Evolutionary conservation across 23 tunicate species (phyloP), one percentile per base, ranked within the genome.

Genomic region (Trididemnum miniatum): DNA sequence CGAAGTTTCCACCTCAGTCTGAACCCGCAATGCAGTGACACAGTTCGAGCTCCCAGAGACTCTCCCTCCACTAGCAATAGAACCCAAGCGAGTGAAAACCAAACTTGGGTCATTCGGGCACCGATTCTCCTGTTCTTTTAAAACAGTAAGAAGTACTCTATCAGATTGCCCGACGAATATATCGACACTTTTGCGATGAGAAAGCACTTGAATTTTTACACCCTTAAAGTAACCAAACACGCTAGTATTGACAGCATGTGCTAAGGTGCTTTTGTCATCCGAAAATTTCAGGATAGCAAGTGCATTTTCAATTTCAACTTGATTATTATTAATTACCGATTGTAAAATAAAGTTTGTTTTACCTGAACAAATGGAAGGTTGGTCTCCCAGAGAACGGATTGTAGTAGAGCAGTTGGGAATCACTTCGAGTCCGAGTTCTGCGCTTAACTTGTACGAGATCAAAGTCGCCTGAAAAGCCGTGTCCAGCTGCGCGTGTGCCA

Each of bases 161-260:
- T 62, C 29, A 15, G 26, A 25, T n/a, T 62, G 67, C 22, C 67
- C 67, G 22, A 62, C 22, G 5, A 62, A 62, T 12, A 62, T 62
- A 26, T 62, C 67, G 29, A 25, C 67, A n/a, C 25, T 12, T 20
- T n/a, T 62, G 5, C 4, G 29, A 4, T 62, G 25, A 62, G 67
- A 26, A 4, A n/a, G 5, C 15, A 5, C 29, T 62, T 20, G 67
- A n/a, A 62, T n/a, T 15, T 62, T 12, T 4, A n/a, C 26, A 20
- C 67, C 67, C 22, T 62, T 62, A n/a, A 62, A 62, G 29, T 62
- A 26, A n/a, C n/a, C n/a, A n/a, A n/a, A n/a, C n/a, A n/a, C n/a
- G n/a, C n/a, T n/a, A n/a, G n/a, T n/a, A n/a, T n/a, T n/a, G n/a
- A 44, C 54, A 7, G 12, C 9, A 15, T 44, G 54, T 15, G 15